A percentile compares a stretch with the other conserved stretches of the same genome.
phyloP scores from a whole-genome alignment of 2,113 vertebrate species.

The Eptesicus fuscus region DNA sequence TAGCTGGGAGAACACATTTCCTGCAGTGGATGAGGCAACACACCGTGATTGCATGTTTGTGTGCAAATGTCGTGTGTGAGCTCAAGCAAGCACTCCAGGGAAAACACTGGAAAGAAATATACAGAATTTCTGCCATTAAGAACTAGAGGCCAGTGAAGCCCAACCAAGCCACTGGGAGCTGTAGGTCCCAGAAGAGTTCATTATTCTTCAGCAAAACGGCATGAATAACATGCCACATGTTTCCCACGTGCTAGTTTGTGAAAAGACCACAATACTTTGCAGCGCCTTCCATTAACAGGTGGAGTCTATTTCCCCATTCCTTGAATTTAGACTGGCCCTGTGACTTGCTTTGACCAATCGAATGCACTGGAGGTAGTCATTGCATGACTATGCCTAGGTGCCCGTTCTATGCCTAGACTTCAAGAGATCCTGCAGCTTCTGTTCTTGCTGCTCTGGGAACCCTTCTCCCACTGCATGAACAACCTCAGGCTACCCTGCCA shows the following conservation, averaged over 20 bases:
- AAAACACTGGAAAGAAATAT: not conserved
- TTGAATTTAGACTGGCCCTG: not conserved
- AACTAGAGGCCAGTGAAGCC: not conserved
- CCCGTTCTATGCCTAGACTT: not conserved
- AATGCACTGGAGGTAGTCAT: not conserved
- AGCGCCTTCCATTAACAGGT: not conserved
- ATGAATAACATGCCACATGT: not conserved
- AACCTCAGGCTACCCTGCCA: not conserved
- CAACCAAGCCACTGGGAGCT: not conserved
- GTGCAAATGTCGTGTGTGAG: not conserved
- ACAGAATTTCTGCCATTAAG: not conserved
- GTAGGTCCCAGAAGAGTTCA: not conserved
- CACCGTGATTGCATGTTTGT: fast-evolving
- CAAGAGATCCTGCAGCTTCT: not conserved
- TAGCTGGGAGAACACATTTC: not conserved
- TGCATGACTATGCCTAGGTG: too few relatives aligned
- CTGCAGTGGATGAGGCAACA: not conserved
- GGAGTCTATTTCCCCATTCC: not conserved
- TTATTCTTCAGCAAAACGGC: not conserved
- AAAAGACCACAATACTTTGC: not conserved
- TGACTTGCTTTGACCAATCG: not conserved
- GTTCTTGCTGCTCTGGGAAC: not conserved
- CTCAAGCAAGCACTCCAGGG: not conserved
- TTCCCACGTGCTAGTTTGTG: not conserved
- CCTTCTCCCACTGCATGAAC: not conserved